Base-by-base conservation (phyloP, 2,797 vertebrate species). In the Clangula hyemalis region DNA sequence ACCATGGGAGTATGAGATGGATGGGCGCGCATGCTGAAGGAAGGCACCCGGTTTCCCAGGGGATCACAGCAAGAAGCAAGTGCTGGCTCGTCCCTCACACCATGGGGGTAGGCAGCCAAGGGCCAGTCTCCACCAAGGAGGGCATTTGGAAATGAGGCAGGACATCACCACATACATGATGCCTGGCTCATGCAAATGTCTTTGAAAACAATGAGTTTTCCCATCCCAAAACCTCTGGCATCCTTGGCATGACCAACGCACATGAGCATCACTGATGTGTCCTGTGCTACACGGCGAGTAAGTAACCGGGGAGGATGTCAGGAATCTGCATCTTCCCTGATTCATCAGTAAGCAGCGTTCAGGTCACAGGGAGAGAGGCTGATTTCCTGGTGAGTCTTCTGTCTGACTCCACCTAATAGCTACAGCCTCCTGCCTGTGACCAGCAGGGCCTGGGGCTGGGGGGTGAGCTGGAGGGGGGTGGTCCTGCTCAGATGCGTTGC, bases 351-450 rank as follows among this genome's bases (percentile, higher is more conserved):
- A 92, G n/a, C 7, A 32, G 92, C 41, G 11, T 41, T 64, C 22
- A 4, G 71, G 64, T 43, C 87, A 36, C 11, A 17, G 58, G 53
- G 51, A 54, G 61, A 20, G 49, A 62, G 62, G 76, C 76, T 69
- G 58, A 30, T 66, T 96, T 94, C 58, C 76, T 68, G 85, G n/a
- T 93, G 93, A 94, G 89, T 92, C 87, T n/a, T 88, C 65, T 41
- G 79, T 61, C 70, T 64, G 57, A 43, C 51, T 74, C 36, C 70
- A 88, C 73, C 62, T 94, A 5, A 78, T 90, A 41, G 53, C 54
- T 64, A 51, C 87, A 66, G 91, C 60, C 87, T 91, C 85, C 79
- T 83, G 82, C 82, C 78, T 82, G 69, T 72, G 89, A 83, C 73
- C 85, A 81, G 54, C 70, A 62, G 91, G 66, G 32, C 27, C 32